Evolutionary conservation across 2,113 vertebrate species (phyloP).

Genomic region (Fulmarus glacialis): DNA sequence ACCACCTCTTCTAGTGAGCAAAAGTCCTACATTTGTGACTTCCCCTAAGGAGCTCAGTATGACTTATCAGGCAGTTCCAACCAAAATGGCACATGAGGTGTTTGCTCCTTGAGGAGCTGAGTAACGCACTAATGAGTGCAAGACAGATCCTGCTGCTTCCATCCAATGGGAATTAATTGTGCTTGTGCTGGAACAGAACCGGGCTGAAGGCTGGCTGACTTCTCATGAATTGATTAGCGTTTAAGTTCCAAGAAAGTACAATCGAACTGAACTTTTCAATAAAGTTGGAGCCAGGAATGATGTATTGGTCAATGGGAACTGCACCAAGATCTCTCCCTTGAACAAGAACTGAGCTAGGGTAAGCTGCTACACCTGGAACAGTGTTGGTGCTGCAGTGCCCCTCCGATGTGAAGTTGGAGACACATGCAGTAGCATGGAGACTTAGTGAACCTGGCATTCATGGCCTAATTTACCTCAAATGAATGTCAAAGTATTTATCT

Average conservation of each 20-base stretch:
- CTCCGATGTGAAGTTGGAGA: not conserved
- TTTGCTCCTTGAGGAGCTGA: not conserved
- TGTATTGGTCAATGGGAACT: not conserved
- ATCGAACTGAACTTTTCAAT: not conserved
- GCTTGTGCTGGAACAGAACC: not conserved
- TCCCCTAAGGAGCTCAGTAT: not conserved
- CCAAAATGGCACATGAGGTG: not conserved
- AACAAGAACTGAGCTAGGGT: not conserved
- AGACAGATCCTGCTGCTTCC: not conserved
- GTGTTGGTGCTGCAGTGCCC: not conserved
- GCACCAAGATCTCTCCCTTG: not conserved
- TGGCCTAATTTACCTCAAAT: not conserved
- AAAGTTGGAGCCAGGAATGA: not conserved
- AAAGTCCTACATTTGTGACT: not conserved
- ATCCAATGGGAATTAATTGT: not conserved
- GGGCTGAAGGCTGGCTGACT: not conserved
- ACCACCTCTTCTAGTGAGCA: not conserved
- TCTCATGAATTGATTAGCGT: not conserved
- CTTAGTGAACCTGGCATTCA: not conserved
- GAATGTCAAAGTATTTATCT: not conserved
- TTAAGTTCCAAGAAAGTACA: not conserved
- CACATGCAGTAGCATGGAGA: not conserved
- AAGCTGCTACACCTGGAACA: not conserved
- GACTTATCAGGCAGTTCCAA: not conserved
- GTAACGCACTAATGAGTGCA: not conserved